These are phyloP conservation scores for Zalophus californianus DNA, from an alignment of 2,797 vertebrate species.

Conservation along the genomic window DNA sequence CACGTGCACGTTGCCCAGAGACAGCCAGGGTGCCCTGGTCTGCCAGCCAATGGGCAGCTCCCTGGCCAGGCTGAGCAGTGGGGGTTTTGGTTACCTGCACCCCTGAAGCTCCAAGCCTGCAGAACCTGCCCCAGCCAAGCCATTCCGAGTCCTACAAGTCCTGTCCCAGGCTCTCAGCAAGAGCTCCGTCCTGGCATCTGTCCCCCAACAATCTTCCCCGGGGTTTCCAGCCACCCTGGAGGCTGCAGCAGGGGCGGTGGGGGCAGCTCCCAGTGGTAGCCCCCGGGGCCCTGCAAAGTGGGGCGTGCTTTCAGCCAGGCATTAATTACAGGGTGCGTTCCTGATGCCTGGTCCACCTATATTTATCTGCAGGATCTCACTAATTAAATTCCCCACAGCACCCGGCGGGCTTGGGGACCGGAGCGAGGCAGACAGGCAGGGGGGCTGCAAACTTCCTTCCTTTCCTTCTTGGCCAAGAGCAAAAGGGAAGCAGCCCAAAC, in stretches of 20 bases:
- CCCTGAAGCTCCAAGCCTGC: neutral
- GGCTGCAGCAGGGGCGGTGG: neutral
- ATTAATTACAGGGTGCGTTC: slow-evolving; percentile 85
- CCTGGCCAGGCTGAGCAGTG: neutral
- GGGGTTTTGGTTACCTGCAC: neutral
- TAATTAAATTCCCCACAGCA: slow-evolving; percentile 86
- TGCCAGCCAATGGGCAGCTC: neutral
- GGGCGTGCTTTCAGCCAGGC: slow-evolving; percentile 78
- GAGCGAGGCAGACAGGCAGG: slow-evolving; percentile 8
- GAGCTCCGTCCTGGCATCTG: slow-evolving; percentile 78
- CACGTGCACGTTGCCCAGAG: neutral
- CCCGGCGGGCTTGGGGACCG: slow-evolving; percentile 68
- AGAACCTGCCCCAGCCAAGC: neutral
- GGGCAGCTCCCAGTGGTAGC: neutral
- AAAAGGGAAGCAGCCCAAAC: slow-evolving; percentile 48
- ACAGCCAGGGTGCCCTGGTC: neutral
- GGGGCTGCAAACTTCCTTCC: slow-evolving; percentile 82
- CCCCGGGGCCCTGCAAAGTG: slow-evolving; percentile 71
- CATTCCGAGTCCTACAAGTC: neutral
- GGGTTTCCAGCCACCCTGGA: neutral
- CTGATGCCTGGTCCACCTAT: slow-evolving; percentile 82
- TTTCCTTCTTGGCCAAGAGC: slow-evolving; percentile 76
- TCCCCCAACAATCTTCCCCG: neutral
- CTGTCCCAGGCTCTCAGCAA: neutral
- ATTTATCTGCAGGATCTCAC: slow-evolving; percentile 82